phyloP scores from a whole-genome alignment of 64 coral and sea anemone species.

The Dendrophyllia cribrosa region DNA sequence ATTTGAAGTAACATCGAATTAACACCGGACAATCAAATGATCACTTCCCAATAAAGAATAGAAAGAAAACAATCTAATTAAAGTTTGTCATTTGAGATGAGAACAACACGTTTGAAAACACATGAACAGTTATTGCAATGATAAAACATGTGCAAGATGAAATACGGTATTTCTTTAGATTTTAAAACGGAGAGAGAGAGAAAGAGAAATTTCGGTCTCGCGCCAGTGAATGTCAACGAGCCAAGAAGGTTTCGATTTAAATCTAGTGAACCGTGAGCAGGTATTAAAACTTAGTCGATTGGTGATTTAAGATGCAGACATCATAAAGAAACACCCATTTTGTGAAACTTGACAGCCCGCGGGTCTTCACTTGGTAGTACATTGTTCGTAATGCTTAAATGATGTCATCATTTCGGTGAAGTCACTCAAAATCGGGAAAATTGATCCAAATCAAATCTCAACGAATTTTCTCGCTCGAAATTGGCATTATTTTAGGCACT shows the following conservation, averaged over 20 bases:
- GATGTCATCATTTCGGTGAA: conserved; percentile 48
- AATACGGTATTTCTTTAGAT: too few species aligned
- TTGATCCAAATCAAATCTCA: neutral
- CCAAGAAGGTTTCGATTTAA: neutral
- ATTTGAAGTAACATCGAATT: too few species aligned
- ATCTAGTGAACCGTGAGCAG: conserved; percentile 11
- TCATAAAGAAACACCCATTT: neutral
- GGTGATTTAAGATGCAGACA: conserved; percentile 15
- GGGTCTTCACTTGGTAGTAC: conserved; percentile 17
- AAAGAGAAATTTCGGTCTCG: too few species aligned
- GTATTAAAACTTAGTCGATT: neutral
- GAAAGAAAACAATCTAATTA: too few species aligned
- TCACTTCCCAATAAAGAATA: too few species aligned
- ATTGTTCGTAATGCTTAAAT: conserved; percentile 2
- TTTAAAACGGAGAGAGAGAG: too few species aligned
- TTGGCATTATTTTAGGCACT: neutral
- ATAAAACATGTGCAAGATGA: too few species aligned
- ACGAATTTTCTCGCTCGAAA: neutral
- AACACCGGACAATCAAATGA: too few species aligned
- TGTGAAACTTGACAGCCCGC: neutral
- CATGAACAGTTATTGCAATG: too few species aligned
- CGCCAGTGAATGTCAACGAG: too few species aligned
- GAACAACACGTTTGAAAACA: too few species aligned
- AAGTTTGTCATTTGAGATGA: too few species aligned
- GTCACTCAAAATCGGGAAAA: conserved; percentile 5